phyloP scores from a whole-genome alignment of 2,888 invertebrate species.

The Agonum fuliginosum region DNA sequence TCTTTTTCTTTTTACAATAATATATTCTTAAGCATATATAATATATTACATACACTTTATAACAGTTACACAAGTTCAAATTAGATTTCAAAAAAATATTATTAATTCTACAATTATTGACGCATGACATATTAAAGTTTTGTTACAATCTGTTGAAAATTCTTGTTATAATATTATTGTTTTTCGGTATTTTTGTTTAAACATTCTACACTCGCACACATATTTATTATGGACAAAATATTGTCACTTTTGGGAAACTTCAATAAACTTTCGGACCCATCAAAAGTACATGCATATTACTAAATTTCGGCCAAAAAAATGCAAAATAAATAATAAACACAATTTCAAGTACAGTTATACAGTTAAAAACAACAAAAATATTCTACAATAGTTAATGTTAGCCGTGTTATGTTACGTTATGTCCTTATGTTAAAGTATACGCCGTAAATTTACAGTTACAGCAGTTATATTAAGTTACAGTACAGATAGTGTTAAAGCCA shows the following conservation, averaged over 20 bases:
- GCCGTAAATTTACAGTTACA: slow-evolving; percentile 62
- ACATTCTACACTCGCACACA: slow-evolving; percentile 43
- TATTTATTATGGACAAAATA: slow-evolving; percentile 57
- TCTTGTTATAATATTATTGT: slow-evolving; percentile 8
- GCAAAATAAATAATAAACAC: slow-evolving; percentile 52
- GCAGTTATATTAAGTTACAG: slow-evolving; percentile 56
- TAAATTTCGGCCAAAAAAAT: slow-evolving; percentile 57
- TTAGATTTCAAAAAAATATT: slow-evolving; percentile 36
- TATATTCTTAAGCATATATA: slow-evolving; percentile 58
- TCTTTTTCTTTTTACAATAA: slow-evolving; percentile 58
- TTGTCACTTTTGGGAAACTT: slow-evolving; percentile 71
- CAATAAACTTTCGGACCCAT: slow-evolving; percentile 68
- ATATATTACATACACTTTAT: slow-evolving; percentile 44
- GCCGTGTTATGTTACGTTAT: slow-evolving; percentile 65
- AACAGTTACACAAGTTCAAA: slow-evolving; percentile 43
- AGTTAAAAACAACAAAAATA: slow-evolving; percentile 63
- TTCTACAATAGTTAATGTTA: slow-evolving; percentile 66
- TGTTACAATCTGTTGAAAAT: slow-evolving; percentile 17
- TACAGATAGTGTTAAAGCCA: slow-evolving; percentile 54
- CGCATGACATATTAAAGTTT: slow-evolving; percentile 11
- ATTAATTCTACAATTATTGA: slow-evolving; percentile 11
- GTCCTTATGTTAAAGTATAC: slow-evolving; percentile 62
- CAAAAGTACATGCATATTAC: slow-evolving; percentile 62
- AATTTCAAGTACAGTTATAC: slow-evolving; percentile 57
- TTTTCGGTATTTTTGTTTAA: slow-evolving; percentile 37